Evolutionary conservation across 2,888 invertebrate genomes (phyloP).

Genomic region (Epicampocera succincta): DNA sequence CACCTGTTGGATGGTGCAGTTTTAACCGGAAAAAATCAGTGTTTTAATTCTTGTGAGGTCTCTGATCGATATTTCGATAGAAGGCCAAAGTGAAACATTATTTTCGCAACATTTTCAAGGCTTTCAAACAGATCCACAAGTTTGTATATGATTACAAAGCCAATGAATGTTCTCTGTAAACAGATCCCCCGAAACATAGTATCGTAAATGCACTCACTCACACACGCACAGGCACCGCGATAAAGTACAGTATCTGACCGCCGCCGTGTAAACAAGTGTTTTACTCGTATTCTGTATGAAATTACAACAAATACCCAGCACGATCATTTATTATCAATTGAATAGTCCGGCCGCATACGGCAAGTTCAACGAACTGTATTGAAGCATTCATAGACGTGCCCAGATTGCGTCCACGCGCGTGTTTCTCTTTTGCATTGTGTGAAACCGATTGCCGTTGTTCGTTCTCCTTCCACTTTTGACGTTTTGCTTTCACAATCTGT

Average conservation of each 20-base stretch:
- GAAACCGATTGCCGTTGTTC: constrained; percentile 29
- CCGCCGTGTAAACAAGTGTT: constrained; percentile 21
- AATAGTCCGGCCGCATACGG: constrained; percentile 55
- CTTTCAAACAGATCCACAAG: too few species aligned
- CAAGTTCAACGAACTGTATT: constrained; percentile 65
- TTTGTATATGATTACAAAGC: too few species aligned
- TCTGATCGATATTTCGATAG: too few species aligned
- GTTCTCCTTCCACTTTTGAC: constrained; percentile 17
- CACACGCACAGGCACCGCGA: background rate
- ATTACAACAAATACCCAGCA: constrained; percentile 18
- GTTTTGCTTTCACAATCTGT: constrained; percentile 8
- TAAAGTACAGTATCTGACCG: background rate
- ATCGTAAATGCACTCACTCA: too few species aligned
- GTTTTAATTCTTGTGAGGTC: too few species aligned
- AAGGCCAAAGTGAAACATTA: too few species aligned
- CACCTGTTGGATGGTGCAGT: too few species aligned
- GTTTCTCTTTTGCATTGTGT: constrained; percentile 44
- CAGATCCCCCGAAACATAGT: background rate
- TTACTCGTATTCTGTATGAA: constrained; percentile 10
- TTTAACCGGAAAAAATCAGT: too few species aligned
- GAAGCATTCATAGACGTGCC: constrained; percentile 69
- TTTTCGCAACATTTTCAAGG: too few species aligned
- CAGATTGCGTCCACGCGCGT: constrained; percentile 75
- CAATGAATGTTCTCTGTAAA: background rate
- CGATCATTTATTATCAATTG: constrained; percentile 43